Evolutionary conservation across 1,140 invertebrate species (phyloP), one percentile per base, ranked within the genome.

Genomic region (Tetraneura akinire): DNA sequence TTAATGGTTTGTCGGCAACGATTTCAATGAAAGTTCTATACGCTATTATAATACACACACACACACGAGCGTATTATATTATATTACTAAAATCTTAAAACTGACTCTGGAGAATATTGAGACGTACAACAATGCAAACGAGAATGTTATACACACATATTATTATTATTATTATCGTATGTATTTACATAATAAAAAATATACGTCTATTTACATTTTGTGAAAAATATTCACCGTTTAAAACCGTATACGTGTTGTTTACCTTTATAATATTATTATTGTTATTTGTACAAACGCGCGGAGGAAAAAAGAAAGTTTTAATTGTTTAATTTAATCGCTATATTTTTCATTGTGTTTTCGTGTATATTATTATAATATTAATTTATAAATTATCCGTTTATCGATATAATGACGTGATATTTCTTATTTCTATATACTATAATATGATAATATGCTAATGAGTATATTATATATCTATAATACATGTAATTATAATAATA

Each of bases 241-340:
- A 68, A n/a, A n/a, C n/a, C n/a, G 42, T 8, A 37, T 62, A 62
- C n/a, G n/a, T n/a, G 60, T 68, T 47, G 64, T 68, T 64, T 45
- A 68, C 64, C 64, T 68, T 45, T 45, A n/a, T n/a, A n/a, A n/a
- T n/a, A n/a, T n/a, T n/a, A n/a, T n/a, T n/a, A 68, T 45, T 68
- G 64, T 68, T 68, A n/a, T n/a, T n/a, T n/a, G n/a, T n/a, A n/a
- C n/a, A n/a, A n/a, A n/a, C 45, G 45, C 64, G 23, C 37, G 37
- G 21, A 68, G 45, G n/a, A 45, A 45, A 68, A 62, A 32, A 32
- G 16, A 68, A 23, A 42, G 37, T 37, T 68, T 42, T 45, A 68
- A 68, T 45, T 45, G 37, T 68, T 68, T 68, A 68, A 45, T 68
- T 16, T 3, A 16, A 8, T n/a, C 3, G 16, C 16, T 42, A 13